Percentiles rank a stretch among this genome's conserved stretches.
Evolutionary conservation across 1,140 invertebrate species (phyloP).

Genomic region (Lepidurus couesii): DNA sequence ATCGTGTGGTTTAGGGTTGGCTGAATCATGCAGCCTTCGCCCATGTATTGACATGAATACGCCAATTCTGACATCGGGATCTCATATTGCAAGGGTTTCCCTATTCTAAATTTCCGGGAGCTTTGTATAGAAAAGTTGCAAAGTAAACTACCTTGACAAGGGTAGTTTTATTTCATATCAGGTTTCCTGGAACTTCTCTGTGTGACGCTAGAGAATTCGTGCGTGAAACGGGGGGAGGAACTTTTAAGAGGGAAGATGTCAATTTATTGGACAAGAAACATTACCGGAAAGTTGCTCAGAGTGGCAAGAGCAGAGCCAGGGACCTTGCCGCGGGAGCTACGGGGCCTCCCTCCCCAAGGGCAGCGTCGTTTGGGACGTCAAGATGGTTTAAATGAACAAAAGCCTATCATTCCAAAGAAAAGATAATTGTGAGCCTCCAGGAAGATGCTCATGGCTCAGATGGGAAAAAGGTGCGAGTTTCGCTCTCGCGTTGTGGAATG

Average conservation of each 20-base stretch:
- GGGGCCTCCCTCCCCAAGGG: background rate
- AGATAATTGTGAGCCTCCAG: background rate
- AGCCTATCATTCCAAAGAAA: background rate
- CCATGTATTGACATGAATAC: background rate
- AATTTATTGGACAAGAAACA: background rate
- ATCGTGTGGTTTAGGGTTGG: conserved; percentile 13
- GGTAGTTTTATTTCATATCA: background rate
- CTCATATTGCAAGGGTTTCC: background rate
- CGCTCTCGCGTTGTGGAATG: background rate
- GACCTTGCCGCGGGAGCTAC: background rate
- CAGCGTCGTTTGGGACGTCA: background rate
- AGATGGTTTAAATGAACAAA: background rate
- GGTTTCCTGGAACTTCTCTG: background rate
- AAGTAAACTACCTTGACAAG: background rate
- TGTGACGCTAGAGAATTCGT: background rate
- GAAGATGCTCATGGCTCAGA: background rate
- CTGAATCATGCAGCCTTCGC: background rate
- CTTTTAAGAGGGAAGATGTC: background rate
- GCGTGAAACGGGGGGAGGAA: background rate
- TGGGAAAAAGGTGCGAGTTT: background rate
- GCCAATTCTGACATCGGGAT: background rate
- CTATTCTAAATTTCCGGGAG: background rate
- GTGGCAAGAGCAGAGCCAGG: background rate
- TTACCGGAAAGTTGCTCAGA: conserved; percentile 6
- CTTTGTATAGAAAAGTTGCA: background rate